Evolutionary conservation across 2,888 invertebrate species (phyloP), one percentile per base, ranked within the genome.

Genomic region (Drosophila merina): DNA sequence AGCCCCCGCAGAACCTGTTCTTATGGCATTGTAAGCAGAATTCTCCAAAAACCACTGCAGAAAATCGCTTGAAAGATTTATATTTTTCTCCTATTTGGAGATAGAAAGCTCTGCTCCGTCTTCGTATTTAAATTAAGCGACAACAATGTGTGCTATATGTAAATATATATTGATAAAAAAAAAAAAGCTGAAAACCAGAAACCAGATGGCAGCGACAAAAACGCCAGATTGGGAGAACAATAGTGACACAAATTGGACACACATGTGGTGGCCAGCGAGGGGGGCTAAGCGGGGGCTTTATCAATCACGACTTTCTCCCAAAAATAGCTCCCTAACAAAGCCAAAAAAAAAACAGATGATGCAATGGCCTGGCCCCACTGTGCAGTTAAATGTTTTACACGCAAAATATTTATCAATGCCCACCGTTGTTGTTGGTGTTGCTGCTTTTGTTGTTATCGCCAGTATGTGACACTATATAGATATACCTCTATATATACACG

Each of bases 311-410:
- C 64, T 64, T 64, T 64, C 64, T 45, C 64, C 64, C 36, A 5
- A 54, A 64, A 52, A 66, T 42, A 62, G 48, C 47, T 63, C n/a
- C 31, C 30, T 38, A 45, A 25, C 9, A 45, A 44, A 25, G 30
- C 36, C 1, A 1, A 25, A 10, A 25, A 50, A 28, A 38, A 10
- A 8, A 7, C 8, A 48, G 51, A 52, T 68, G 68, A 64, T 68
- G 68, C 64, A 67, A 64, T 68, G 14, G 2, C 57, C 49, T 68
- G 14, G 2, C 57, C 33, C 72, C 81, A 82, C 88, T 74, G 81
- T 82, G 76, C 76, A 45, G 49, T 56, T 76, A 82, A 60, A 74
- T 73, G 73, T 57, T 87, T 87, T 85, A 87, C 86, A 86, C 78
- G 71, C 64, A 38, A 30, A 31, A 33, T 48, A 14, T 81, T 87